These are phyloP conservation scores for Drosophila aldrichi DNA, from an alignment of 2,888 invertebrate genomes.

Conservation along the genomic window DNA sequence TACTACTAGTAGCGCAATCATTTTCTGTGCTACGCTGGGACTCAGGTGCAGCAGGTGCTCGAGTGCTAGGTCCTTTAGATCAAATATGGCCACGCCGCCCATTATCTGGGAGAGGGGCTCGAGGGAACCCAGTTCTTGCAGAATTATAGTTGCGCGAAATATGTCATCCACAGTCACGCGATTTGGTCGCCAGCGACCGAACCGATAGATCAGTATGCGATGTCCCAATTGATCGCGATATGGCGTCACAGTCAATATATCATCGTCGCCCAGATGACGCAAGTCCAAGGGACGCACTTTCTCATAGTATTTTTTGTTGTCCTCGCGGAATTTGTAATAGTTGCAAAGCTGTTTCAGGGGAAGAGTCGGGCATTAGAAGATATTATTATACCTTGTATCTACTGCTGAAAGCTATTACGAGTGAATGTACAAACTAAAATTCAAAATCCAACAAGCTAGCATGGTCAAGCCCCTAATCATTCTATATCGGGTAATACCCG, in stretches of 20 bases:
- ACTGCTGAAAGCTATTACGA: too few species aligned
- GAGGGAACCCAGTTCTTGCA: slow-evolving; percentile 90
- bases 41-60: slow-evolving; percentile 91
- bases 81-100: slow-evolving; percentile 92
- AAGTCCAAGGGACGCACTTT: slow-evolving; percentile 89
- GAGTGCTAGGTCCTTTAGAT: slow-evolving; percentile 89
- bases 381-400: too few species aligned
- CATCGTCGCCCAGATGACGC: slow-evolving; percentile 88
- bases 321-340: slow-evolving; percentile 91
- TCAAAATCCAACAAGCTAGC: too few species aligned
- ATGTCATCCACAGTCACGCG: slow-evolving; percentile 89
- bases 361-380: background rate
- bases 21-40: slow-evolving; percentile 89
- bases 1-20: slow-evolving; percentile 90
- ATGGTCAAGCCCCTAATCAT: too few species aligned
- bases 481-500: too few species aligned
- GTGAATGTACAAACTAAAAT: too few species aligned
- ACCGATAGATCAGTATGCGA: slow-evolving; percentile 89
- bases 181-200: slow-evolving; percentile 92
- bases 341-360: slow-evolving; percentile 87
- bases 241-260: slow-evolving; percentile 90
- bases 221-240: slow-evolving; percentile 91
- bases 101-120: slow-evolving; percentile 91
- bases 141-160: slow-evolving; percentile 89
- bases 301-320: slow-evolving; percentile 89